Conservation (phyloP, 1,140 invertebrate species). For the Trachymyrmex septentrionalis region DNA sequence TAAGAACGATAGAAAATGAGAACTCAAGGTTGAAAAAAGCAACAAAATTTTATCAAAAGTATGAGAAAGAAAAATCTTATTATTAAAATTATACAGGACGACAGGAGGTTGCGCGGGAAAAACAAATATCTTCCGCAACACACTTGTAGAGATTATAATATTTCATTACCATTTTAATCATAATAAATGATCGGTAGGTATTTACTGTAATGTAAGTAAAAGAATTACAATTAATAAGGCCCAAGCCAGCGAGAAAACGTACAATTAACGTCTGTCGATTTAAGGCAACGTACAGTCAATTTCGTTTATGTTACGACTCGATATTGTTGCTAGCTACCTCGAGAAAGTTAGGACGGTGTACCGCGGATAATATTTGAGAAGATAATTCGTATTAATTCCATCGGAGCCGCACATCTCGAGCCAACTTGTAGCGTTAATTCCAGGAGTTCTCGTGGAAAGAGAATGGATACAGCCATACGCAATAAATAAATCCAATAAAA, state of each 20-base stretch:
- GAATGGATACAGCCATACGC: constrained; percentile 26
- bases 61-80: not conserved
- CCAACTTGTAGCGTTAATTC: constrained; percentile 58
- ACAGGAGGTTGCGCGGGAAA: not conserved
- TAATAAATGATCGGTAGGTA: not conserved
- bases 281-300: not conserved
- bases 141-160: not conserved
- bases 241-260: not conserved
- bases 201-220: not conserved
- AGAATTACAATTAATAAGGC: not conserved
- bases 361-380: constrained; percentile 37
- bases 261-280: not conserved
- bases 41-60: not conserved
- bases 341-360: constrained; percentile 35
- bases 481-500: constrained; percentile 61
- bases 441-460: constrained; percentile 33
- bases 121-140: not conserved
- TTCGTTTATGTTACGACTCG: constrained; percentile 9
- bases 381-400: constrained; percentile 57
- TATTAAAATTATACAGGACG: not conserved
- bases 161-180: not conserved
- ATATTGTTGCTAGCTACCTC: not conserved
- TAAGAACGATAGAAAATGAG: not conserved
- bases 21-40: not conserved
- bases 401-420: constrained; percentile 31